Evolutionary conservation across 2,113 vertebrate species (phyloP), one percentile per base, ranked within the genome.

Genomic region (Semicossyphus pulcher): DNA sequence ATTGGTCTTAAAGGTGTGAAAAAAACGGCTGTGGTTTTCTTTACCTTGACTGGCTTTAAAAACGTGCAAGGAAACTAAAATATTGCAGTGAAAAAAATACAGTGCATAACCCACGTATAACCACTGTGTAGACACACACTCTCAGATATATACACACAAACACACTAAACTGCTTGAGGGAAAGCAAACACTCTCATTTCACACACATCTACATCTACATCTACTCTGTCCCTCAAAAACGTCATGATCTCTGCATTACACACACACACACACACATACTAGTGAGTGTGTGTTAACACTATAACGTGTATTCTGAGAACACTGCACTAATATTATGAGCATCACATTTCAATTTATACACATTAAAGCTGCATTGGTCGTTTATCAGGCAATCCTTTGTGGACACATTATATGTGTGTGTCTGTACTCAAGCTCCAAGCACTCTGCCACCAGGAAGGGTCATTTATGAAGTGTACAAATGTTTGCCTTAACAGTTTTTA

Each of bases 1-100:
- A 90, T 85, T 85, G 90, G 91, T 89, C 73, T 80, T 88, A 76
- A 59, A 73, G 73, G 75, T 87, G 84, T 72, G 76, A 86, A 77
- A 73, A 47, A 47, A 61, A 61, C 34, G 32, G 61, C n/a, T 81
- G 62, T 60, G 80, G 52, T 76, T 76, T n/a, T 70, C 37, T 73
- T 51, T 53, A 70, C 21, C 32, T 53, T 53, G 29, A 70, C 63
- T 32, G 49, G 41, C 60, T 80, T 73, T 15, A 56, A 67, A 32
- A 56, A 37, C 1, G 9, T 58, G 37, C 60, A 67, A 60, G 62
- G 23, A 56, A 37, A 54, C 14, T 5, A 21, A 48, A 58, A 26
- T 28, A 60, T 0, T 45, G n/a, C 15, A 54, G 4, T 10, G 2
- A 47, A 54, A 60, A n/a, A 18, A 5, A 11, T 56, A 20, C 36